These are phyloP conservation scores for Podarcis muralis DNA, from an alignment of 2,113 vertebrate genomes.

Conservation along the genomic window DNA sequence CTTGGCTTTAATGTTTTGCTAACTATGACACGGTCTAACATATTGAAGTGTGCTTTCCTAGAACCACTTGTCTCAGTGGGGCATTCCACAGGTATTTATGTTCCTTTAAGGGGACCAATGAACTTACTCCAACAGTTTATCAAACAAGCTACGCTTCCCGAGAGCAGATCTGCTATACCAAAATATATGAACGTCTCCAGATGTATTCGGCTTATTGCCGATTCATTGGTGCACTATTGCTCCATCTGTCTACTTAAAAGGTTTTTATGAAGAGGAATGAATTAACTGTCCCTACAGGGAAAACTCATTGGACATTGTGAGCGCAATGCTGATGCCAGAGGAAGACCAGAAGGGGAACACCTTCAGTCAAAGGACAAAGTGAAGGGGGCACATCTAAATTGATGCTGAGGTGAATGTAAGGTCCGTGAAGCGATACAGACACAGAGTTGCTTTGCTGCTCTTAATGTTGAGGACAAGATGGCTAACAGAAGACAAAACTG, in stretches of 20 bases:
- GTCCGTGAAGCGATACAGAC: not conserved
- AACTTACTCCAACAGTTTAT: not conserved
- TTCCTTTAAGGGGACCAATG: not conserved
- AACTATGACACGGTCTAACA: not conserved
- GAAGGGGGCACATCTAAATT: not conserved
- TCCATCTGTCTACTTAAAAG: not conserved
- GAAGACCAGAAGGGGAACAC: not conserved
- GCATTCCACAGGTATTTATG: slow-evolving; percentile 15
- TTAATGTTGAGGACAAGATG: not conserved
- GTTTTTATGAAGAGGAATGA: slow-evolving; percentile 11
- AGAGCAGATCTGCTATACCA: slow-evolving; percentile 13
- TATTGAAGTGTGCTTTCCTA: not conserved
- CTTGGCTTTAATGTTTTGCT: not conserved
- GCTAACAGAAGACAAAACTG: not conserved
- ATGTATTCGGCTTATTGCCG: not conserved
- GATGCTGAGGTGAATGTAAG: not conserved
- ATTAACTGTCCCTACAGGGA: not conserved
- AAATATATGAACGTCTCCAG: not conserved
- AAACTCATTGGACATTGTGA: not conserved
- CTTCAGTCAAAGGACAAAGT: not conserved
- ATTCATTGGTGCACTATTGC: slow-evolving; percentile 3
- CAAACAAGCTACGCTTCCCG: slow-evolving; percentile 33
- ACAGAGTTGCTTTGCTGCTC: not conserved
- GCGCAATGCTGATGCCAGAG: not conserved
- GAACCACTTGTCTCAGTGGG: not conserved